Base-by-base conservation (phyloP, 2,797 vertebrate genomes). In the Psittacula echo region DNA sequence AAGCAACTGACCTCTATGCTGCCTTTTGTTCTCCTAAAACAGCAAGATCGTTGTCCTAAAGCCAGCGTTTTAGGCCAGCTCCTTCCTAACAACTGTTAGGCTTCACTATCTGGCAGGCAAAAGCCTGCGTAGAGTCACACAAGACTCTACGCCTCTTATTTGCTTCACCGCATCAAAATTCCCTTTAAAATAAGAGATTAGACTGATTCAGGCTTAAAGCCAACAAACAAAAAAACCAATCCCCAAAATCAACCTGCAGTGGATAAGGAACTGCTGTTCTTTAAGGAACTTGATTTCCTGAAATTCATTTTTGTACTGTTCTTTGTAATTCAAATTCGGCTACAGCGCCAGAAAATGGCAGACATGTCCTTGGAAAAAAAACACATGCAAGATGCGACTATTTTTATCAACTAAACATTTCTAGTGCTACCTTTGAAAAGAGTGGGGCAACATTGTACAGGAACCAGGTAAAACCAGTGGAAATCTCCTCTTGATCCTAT, bases 161-260 rank as follows among this genome's bases (percentile, higher is more conserved):
- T 15, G 50, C 66, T 32, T 12, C 80, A 34, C 20, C 13, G 0
- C 5, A 10, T 10, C 61, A n/a, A 8, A 76, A 20, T 3, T 13
- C 18, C 30, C 58, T 44, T 5, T 5, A 10, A 48, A 24, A 20
- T 6, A 17, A 1, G 9, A 17, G n/a, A 79, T 12, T 24, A 27
- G 23, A 51, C 5, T 6, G 11, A 73, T 44, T 73, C 22, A 6
- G 4, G 39, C 29, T 16, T 64, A 53, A 87, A 93, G 29, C 39
- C 30, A 72, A 44, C 16, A 42, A 45, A 62, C 18, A 76, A 83
- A 71, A 71, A 13, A 50, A 34, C 0, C 37, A 32, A 9, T 18
- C 32, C 32, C 67, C 2, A 13, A 47, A 75, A 45, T 11, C 34
- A 75, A 18, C 26, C 13, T 0, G 0, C 2, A 9, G 34, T 13